phyloP scores from a whole-genome alignment of 2,888 invertebrate genomes.

The Galeruca laticollis region DNA sequence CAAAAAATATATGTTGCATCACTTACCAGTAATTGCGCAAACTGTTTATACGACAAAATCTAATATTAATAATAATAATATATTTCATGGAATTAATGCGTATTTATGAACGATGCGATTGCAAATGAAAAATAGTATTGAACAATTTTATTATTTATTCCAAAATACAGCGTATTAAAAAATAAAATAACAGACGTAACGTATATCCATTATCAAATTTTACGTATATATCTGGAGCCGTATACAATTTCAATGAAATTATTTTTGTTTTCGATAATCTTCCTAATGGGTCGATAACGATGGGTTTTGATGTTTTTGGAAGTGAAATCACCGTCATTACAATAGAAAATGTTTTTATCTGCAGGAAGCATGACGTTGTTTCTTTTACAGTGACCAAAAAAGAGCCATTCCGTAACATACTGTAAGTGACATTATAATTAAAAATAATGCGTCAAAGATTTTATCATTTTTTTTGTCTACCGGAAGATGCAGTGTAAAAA shows the following conservation, averaged over 20 bases:
- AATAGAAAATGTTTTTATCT: too few relatives aligned
- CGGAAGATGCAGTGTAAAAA: neutral
- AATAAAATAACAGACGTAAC: conserved; percentile 4
- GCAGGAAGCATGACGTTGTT: too few relatives aligned
- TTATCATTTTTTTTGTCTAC: neutral
- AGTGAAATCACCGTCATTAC: too few relatives aligned
- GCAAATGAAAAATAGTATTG: neutral
- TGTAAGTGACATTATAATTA: neutral
- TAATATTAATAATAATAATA: neutral
- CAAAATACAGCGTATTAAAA: neutral
- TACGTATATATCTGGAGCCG: conserved; percentile 6
- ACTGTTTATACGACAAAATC: neutral
- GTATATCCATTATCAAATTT: conserved; percentile 1
- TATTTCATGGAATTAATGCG: neutral
- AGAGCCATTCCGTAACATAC: too few relatives aligned
- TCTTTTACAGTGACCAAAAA: too few relatives aligned
- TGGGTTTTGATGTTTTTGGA: too few relatives aligned
- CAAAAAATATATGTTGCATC: too few relatives aligned
- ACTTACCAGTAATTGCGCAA: too few relatives aligned
- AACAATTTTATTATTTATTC: neutral
- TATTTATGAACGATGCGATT: neutral
- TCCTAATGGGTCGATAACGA: neutral
- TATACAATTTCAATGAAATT: conserved; percentile 10
- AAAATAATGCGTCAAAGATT: neutral
- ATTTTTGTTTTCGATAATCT: neutral